Evolutionary conservation across 2,797 vertebrate genomes (phyloP), one percentile per base, ranked within the genome.

Genomic region (Peromyscus melanophrys): DNA sequence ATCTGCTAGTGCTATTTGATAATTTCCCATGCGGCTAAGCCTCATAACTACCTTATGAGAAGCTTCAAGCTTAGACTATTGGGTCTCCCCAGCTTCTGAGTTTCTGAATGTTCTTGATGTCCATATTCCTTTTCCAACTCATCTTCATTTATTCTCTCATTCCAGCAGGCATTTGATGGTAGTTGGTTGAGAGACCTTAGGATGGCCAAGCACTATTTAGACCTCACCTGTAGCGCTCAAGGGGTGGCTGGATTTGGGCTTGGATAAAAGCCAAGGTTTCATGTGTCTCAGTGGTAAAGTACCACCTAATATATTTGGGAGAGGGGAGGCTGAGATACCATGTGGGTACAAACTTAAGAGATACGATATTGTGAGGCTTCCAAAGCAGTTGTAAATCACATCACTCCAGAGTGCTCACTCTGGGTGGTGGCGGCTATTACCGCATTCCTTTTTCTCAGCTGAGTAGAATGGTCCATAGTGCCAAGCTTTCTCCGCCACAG

Each of bases 221-320:
- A 81, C 55, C 75, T 96, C 95, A 90, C 25, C 92, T 92, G 84
- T 57, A 92, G 96, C 82, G 78, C 86, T 75, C 63, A 43, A 92
- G 75, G 63, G 29, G 29, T 92, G 86, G 83, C 57, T 96, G 88
- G 73, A 88, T 96, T 90, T 94, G 40, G 34, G 7, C 67, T 96
- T 96, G 97, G 65, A 75, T 46, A 89, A 90, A 78, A 89, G 80
- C 85, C 95, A 96, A 77, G 29, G 4, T 95, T 96, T 96, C 91
- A 82, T 84, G 84, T 71, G 71, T 80, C 87, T 75, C 80, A 59
- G 61, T 89, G 76, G 95, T 75, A 97, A 96, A n/a, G 86, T 92
- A 73, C 43, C 43, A 95, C 40, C 69, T 96, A 95, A 91, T 61
- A 93, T 78, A 37, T 57, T 89, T 76, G 40, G 63, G 63, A 27